phyloP scores from a whole-genome alignment of 2,888 invertebrate genomes.

The Pachydiplax longipennis region DNA sequence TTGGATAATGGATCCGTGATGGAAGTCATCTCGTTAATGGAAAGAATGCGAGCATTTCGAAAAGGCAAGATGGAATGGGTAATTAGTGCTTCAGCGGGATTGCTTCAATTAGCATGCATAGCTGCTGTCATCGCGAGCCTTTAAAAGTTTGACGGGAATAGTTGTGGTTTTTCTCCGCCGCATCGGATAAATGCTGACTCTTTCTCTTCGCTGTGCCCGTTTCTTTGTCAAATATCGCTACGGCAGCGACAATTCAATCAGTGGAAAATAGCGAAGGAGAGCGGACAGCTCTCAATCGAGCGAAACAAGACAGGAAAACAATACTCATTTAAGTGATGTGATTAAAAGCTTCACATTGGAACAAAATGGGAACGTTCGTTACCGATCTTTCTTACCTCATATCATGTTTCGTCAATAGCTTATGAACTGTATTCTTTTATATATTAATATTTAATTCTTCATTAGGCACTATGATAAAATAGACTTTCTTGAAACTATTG shows the following conservation, averaged over 20 bases:
- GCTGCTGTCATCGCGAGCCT: neutral
- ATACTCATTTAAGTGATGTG: too few species aligned
- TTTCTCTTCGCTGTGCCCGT: neutral
- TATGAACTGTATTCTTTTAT: too few species aligned
- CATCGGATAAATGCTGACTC: neutral
- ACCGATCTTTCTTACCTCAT: too few species aligned
- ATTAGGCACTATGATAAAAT: too few species aligned
- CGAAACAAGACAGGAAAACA: too few species aligned
- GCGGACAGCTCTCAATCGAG: neutral
- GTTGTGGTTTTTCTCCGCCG: neutral
- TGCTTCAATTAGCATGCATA: neutral
- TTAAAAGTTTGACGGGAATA: neutral
- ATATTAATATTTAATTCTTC: too few species aligned
- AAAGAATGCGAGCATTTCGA: neutral
- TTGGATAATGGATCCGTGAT: neutral
- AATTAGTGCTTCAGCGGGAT: neutral
- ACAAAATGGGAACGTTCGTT: too few species aligned
- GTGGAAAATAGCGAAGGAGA: neutral
- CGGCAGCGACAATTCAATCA: neutral
- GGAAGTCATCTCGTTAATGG: neutral
- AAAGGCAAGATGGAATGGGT: neutral
- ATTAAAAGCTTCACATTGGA: too few species aligned
- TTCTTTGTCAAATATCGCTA: neutral
- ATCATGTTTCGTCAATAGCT: too few species aligned
- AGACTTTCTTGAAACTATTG: too few species aligned